phyloP scores from a whole-genome alignment of 2,797 vertebrate species.

The Micromesistius poutassou region DNA sequence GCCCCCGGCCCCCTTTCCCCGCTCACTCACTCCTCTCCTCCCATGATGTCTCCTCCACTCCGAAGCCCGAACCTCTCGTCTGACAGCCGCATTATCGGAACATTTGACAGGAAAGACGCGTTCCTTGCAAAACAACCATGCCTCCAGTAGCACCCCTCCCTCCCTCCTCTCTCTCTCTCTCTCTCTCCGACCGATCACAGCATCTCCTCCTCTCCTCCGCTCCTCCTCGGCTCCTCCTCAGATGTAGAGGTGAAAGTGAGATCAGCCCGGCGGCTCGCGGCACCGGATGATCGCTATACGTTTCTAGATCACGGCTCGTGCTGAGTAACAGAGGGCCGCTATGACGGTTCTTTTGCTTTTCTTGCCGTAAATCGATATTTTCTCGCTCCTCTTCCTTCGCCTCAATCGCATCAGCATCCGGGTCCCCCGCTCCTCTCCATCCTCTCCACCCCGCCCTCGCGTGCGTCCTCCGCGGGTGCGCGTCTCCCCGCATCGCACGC shows the following conservation, averaged over 20 bases:
- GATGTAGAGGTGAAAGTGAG: slow-evolving; percentile 50
- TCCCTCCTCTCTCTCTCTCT: slow-evolving; percentile 17
- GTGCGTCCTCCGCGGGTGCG: not conserved
- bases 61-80: slow-evolving; percentile 32
- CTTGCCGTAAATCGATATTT: slow-evolving; percentile 71
- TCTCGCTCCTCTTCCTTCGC: slow-evolving; percentile 70
- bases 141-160: slow-evolving; percentile 54
- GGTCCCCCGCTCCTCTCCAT: slow-evolving; percentile 51
- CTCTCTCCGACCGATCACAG: slow-evolving; percentile 63
- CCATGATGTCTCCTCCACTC: not conserved
- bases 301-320: slow-evolving; percentile 27
- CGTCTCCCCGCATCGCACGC: slow-evolving; percentile 16
- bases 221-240: slow-evolving; percentile 62
- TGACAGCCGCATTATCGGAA: slow-evolving; percentile 48
- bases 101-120: slow-evolving; percentile 37
- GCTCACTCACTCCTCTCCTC: not conserved
- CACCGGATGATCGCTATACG: not conserved
- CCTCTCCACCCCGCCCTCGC: slow-evolving; percentile 19
- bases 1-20: not conserved
- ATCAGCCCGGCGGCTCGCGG: not conserved
- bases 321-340: slow-evolving; percentile 44
- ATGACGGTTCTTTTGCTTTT: slow-evolving; percentile 55
- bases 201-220: slow-evolving; percentile 73
- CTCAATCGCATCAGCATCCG: slow-evolving; percentile 77
- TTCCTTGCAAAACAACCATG: slow-evolving; percentile 62